Percentiles rank a stretch among this genome's conserved stretches.
Evolutionary conservation across 2,888 invertebrate genomes (phyloP).

Genomic region (Orthonevra nobilis): DNA sequence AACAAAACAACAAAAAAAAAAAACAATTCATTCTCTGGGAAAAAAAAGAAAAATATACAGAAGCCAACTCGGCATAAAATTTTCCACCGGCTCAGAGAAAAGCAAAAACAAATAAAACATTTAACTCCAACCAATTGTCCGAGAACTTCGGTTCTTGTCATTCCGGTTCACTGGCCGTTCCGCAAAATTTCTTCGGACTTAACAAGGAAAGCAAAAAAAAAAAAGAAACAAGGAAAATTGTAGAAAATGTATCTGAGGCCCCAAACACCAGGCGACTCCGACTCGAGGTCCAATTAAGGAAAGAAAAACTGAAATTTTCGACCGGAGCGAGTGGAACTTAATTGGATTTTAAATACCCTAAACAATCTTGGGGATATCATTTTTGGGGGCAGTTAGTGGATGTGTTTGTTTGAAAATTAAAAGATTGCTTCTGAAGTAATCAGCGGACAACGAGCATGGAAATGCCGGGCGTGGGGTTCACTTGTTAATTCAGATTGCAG

Average conservation of each 20-base stretch:
- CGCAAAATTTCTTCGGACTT: conserved; percentile 57
- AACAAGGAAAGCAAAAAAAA: conserved; percentile 6
- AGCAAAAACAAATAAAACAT: conserved; percentile 37
- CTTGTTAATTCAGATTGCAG: conserved; percentile 38
- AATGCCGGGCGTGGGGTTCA: conserved; percentile 12
- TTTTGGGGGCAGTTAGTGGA: conserved; percentile 52
- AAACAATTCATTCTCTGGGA: conserved; percentile 53
- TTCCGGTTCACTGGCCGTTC: conserved; percentile 67
- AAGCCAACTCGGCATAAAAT: conserved; percentile 65
- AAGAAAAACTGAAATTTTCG: conserved; percentile 63
- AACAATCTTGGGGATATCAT: conserved; percentile 63
- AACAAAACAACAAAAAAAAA: no score
- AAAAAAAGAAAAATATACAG: conserved; percentile 23
- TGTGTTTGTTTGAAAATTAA: conserved; percentile 53
- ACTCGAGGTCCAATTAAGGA: conserved; percentile 61
- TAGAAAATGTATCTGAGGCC: no score
- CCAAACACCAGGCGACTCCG: conserved; percentile 8
- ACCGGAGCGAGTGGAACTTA: conserved; percentile 55
- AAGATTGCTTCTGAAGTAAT: conserved; percentile 46
- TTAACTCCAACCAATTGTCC: conserved; percentile 69
- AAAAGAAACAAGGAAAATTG: no score
- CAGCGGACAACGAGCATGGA: conserved; percentile 39
- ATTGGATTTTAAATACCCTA: conserved; percentile 68
- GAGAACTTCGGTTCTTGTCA: conserved; percentile 69
- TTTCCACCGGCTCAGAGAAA: conserved; percentile 38